Conservation (phyloP, 2,888 invertebrate genomes). For the Capitulum mitella region DNA sequence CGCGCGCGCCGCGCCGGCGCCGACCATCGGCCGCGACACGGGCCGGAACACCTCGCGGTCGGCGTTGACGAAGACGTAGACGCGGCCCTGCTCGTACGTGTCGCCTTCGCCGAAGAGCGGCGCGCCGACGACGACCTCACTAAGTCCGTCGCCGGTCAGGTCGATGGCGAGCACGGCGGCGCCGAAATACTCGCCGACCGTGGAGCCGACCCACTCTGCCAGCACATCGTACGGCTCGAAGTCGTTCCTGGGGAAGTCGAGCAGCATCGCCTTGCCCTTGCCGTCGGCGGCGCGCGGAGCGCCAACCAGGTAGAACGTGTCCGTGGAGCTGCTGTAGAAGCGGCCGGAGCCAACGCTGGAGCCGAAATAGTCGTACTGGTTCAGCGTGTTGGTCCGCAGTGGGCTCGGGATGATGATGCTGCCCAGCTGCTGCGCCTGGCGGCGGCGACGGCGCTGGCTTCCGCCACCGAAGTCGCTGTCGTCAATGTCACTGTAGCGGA, state of each 20-base stretch:
- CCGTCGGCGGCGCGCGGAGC: slow-evolving; percentile 48
- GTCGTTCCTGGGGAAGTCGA: slow-evolving; percentile 44
- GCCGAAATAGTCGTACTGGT: slow-evolving; percentile 40
- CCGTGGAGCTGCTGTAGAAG: slow-evolving; percentile 40
- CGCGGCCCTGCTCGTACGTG: slow-evolving; percentile 53
- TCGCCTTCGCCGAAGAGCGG: slow-evolving; percentile 39
- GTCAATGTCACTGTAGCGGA: slow-evolving; percentile 34
- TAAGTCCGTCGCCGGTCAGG: slow-evolving; percentile 54
- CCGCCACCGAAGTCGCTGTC: background rate
- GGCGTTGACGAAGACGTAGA: slow-evolving; percentile 50
- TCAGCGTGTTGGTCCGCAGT: background rate
- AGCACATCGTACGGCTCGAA: slow-evolving; percentile 27
- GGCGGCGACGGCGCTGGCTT: background rate
- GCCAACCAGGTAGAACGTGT: slow-evolving; percentile 48
- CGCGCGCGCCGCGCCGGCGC: slow-evolving; percentile 43
- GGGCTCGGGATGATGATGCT: slow-evolving; percentile 22
- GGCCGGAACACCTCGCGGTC: slow-evolving; percentile 29
- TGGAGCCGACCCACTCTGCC: slow-evolving; percentile 45
- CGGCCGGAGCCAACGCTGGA: slow-evolving; percentile 42
- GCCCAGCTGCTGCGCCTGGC: background rate
- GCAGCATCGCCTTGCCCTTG: slow-evolving; percentile 47
- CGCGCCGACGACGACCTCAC: slow-evolving; percentile 57
- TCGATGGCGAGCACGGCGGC: slow-evolving; percentile 54
- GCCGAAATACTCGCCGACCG: slow-evolving; percentile 60
- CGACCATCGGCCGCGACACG: slow-evolving; percentile 37